Conservation (phyloP, 2,888 invertebrate genomes). For the Eupsilia transversa region DNA sequence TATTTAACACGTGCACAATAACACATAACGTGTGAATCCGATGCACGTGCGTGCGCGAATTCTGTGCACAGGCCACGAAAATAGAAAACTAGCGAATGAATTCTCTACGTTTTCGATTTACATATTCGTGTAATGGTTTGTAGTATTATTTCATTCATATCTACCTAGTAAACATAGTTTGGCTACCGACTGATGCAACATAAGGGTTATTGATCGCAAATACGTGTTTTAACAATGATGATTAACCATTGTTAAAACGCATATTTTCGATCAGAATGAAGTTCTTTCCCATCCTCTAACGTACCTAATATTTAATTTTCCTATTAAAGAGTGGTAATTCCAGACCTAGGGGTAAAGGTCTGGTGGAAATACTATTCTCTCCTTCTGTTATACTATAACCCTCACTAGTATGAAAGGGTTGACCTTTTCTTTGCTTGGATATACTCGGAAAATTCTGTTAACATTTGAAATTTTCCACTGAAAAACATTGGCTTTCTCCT, state of each 20-base stretch:
- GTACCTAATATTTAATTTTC: not conserved
- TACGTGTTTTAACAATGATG: too few species aligned
- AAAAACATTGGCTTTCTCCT: constrained; percentile 34
- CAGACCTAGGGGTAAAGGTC: not conserved
- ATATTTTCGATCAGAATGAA: not conserved
- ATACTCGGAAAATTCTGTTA: constrained; percentile 23
- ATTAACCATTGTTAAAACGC: not conserved
- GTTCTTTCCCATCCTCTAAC: not conserved
- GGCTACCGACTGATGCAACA: not conserved
- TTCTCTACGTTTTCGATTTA: constrained; percentile 41
- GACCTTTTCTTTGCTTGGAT: constrained; percentile 1
- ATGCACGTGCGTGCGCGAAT: constrained; percentile 57
- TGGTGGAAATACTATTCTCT: not conserved
- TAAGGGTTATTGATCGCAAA: too few species aligned
- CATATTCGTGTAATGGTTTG: constrained; percentile 20
- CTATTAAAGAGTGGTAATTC: too few species aligned
- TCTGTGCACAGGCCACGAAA: constrained; percentile 53
- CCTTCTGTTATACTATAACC: constrained; percentile 1
- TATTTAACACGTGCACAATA: constrained; percentile 52
- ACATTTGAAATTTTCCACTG: constrained; percentile 27
- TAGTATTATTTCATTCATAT: constrained; percentile 43
- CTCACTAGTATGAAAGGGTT: constrained; percentile 3
- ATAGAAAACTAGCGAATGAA: constrained; percentile 60
- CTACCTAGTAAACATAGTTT: constrained; percentile 3
- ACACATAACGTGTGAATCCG: constrained; percentile 48